A percentile compares a stretch with the other conserved stretches of the same genome.
Conservation (phyloP, 2,113 vertebrate genomes). For the Solea solea region DNA sequence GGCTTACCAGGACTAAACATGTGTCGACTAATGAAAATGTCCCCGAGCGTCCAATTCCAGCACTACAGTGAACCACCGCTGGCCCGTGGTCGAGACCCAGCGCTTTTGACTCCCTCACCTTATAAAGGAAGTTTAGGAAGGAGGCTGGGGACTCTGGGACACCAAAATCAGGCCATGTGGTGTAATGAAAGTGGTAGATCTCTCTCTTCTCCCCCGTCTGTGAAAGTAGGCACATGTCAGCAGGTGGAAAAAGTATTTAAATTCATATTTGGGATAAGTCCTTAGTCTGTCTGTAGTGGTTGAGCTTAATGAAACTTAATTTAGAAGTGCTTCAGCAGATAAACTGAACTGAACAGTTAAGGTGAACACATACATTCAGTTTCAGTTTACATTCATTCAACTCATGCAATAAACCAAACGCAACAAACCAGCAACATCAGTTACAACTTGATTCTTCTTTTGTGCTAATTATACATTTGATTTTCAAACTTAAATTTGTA, state of each 20-base stretch:
- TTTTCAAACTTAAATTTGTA: no score
- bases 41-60: constrained; percentile 94
- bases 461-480: no score
- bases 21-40: constrained; percentile 97
- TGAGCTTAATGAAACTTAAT: not conserved
- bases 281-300: not conserved
- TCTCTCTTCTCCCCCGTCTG: constrained; percentile 92
- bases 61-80: constrained; percentile 93
- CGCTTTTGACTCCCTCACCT: constrained; percentile 93
- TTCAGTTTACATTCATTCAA: constrained; percentile 29
- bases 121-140: constrained; percentile 97
- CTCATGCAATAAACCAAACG: not conserved
- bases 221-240: constrained; percentile 28
- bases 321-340: not conserved
- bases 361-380: constrained; percentile 2
- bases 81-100: constrained; percentile 89
- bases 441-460: not conserved
- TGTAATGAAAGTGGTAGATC: constrained; percentile 98
- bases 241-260: not conserved
- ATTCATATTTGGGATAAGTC: not conserved
- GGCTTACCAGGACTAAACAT: constrained; percentile 92
- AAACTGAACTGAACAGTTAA: not conserved
- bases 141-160: constrained; percentile 97
- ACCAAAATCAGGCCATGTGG: constrained; percentile 98
- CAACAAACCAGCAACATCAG: not conserved